These are phyloP conservation scores for Palythoa caribaeorum DNA, from an alignment of 92 coral and sea anemone genomes.

Conservation along the genomic window DNA sequence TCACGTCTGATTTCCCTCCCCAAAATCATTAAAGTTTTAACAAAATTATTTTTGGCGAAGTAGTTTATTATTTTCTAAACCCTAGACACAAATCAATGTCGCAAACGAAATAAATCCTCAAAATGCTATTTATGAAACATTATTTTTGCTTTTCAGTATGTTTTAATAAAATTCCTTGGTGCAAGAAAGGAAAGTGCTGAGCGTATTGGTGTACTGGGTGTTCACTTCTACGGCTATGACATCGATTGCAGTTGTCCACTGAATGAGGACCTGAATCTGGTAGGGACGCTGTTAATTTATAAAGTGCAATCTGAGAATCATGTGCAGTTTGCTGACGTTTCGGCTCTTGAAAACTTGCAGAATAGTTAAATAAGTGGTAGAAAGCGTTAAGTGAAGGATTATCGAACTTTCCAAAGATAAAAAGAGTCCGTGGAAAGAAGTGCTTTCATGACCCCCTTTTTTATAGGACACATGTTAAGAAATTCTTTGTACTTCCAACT, in stretches of 20 bases:
- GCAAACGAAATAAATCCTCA: not conserved
- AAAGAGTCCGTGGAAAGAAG: no score
- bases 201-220: constrained; percentile 91
- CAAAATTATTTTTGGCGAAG: no score
- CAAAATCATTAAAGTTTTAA: no score
- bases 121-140: not conserved
- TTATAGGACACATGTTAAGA: not conserved
- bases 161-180: constrained; percentile 91
- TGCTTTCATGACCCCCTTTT: no score
- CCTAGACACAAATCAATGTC: not conserved
- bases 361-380: no score
- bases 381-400: no score
- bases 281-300: constrained; percentile 13
- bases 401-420: no score
- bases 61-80: no score
- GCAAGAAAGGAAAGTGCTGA: constrained; percentile 88
- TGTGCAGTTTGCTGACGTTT: no score
- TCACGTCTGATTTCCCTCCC: no score
- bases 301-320: no score
- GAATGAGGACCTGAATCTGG: constrained; percentile 77
- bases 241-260: constrained; percentile 79
- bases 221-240: constrained; percentile 95
- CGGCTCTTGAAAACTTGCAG: no score
- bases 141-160: constrained; percentile 67
- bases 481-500: not conserved